Conservation (phyloP, 2,113 vertebrate species). For the Pogona vitticeps region DNA sequence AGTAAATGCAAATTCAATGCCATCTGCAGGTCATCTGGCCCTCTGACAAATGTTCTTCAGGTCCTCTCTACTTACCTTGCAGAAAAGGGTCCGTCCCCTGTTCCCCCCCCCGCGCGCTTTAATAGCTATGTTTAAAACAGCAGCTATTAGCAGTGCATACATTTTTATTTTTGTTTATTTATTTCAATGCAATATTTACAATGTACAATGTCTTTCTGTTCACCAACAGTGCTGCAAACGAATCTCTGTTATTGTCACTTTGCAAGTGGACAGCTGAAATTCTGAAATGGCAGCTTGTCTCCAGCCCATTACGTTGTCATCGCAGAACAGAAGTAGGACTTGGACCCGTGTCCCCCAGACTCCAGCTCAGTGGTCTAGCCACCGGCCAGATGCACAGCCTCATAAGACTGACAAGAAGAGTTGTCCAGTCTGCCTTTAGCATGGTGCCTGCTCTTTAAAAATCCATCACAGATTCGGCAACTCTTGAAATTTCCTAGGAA, state of each 20-base stretch:
- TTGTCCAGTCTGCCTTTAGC: not conserved
- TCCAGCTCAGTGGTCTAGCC: not conserved
- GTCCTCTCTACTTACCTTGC: not conserved
- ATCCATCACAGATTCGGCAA: no score
- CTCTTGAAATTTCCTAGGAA: no score
- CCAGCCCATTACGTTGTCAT: not conserved
- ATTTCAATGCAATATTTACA: not conserved
- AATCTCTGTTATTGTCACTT: not conserved
- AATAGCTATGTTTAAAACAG: not conserved
- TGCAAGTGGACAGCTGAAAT: not conserved
- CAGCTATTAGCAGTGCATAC: not conserved
- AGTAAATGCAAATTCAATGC: slow-evolving; percentile 73
- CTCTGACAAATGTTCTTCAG: not conserved
- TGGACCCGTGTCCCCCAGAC: not conserved
- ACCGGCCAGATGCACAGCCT: not conserved
- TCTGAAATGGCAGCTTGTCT: not conserved
- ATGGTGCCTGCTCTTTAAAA: not conserved
- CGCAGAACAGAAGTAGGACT: not conserved
- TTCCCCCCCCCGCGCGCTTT: no score
- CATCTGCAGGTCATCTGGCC: not conserved
- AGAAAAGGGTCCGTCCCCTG: not conserved
- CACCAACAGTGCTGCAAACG: no score
- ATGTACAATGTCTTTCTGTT: not conserved
- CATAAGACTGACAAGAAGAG: not conserved
- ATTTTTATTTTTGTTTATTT: not conserved